Conservation (phyloP, 2,113 vertebrate genomes). For the Pomatostomus ruficeps region DNA sequence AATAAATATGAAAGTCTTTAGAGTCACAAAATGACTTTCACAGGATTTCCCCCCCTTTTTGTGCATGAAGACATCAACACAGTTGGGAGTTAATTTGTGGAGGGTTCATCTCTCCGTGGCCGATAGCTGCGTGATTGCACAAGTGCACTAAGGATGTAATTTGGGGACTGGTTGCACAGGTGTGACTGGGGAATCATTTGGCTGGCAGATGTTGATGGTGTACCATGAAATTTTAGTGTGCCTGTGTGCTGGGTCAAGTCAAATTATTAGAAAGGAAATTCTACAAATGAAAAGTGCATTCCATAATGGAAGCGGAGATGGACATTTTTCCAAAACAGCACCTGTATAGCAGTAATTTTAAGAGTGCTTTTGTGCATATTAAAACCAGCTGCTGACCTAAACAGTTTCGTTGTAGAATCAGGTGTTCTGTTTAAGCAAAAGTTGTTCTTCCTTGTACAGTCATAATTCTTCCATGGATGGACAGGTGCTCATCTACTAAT, state of each 20-base stretch:
- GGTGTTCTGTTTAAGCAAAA: background rate
- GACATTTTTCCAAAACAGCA: background rate
- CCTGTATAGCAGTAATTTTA: background rate
- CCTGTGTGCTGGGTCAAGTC: background rate
- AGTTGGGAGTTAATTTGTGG: background rate
- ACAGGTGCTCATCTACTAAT: background rate
- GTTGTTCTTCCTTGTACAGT: background rate
- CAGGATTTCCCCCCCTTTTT: background rate
- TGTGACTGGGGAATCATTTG: slow-evolving; percentile 26
- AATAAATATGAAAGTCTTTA: background rate
- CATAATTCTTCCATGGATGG: background rate
- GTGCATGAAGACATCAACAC: background rate
- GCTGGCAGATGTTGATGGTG: slow-evolving; percentile 14
- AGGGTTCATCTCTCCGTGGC: background rate
- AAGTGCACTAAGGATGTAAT: background rate
- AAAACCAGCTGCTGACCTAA: background rate
- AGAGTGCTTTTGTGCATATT: background rate
- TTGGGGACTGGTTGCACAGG: slow-evolving; percentile 44
- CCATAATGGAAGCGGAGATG: background rate
- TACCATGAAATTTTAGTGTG: background rate
- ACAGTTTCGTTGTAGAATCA: background rate
- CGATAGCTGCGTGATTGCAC: background rate
- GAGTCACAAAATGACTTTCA: background rate
- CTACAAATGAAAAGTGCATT: background rate
- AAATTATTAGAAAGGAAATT: background rate